Base-by-base conservation (phyloP, 2,113 vertebrate genomes). In the Corythornis vintsioides region DNA sequence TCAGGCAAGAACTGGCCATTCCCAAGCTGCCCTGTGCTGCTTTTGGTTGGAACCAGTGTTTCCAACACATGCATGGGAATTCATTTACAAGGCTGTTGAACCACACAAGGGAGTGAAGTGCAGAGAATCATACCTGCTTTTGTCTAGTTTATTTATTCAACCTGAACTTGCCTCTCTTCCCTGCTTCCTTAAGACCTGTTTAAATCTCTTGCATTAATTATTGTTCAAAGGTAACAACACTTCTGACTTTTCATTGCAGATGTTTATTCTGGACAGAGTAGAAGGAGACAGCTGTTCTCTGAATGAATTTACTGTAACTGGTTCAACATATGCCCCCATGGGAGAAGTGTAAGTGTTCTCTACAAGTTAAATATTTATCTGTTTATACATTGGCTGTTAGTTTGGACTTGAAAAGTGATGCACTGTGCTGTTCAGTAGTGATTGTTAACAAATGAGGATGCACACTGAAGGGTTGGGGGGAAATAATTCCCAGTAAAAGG, bases 241-340 rank as follows among this genome's bases (percentile, higher is more conserved):
- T 82, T 56, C 3, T 89, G 29, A 86, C 33, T 92, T 60, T 94
- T 94, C 75, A 94, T 88, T 97, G 55, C 97, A 99, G 99, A 99
- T 99, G 98, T 99, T 99, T 96, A 79, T 99, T 90, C 29, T 99
- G 92, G 98, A 99, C 96, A 98, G 97, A 96, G 97, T 98, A 7
- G 99, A 99, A 89, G 98, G 98, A 38, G 98, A 99, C 73, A 98
- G 96, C 95, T 99, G 99, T 95, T 98, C 97, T 71, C 98, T 99
- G 94, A 98, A 98, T 31, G 99, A 99, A 96, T 99, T 99, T 94
- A 99, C 98, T 90, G 98, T 99, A 95, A 98, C 98, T 40, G 99
- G 99, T 26, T 99, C 99, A 45, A 99, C 99, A 7, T 99, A 99
- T 0, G 99, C 99, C 43, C 99, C 99, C 9, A 97, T 99, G 79